Percentiles rank a stretch among this genome's conserved stretches.
These are phyloP conservation scores for Phyllotis vaccarum DNA, from an alignment of 2,797 vertebrate genomes.

Conservation along the genomic window DNA sequence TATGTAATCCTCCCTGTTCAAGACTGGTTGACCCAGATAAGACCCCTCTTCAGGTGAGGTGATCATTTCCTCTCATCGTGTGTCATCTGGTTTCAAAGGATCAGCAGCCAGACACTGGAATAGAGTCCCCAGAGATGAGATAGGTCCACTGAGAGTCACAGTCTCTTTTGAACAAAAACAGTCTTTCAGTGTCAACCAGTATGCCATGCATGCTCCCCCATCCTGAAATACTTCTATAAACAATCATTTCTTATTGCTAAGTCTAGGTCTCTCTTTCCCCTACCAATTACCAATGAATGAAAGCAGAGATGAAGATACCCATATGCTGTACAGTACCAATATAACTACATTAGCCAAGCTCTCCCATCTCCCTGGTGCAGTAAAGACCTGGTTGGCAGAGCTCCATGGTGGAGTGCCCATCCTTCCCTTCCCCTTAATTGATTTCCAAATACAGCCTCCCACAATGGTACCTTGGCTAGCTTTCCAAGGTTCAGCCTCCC, in stretches of 20 bases:
- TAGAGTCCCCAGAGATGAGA: background rate
- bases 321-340: background rate
- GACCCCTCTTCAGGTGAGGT: background rate
- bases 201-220: background rate
- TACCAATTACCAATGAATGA: background rate
- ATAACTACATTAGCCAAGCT: background rate
- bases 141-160: no score
- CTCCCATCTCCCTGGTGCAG: background rate
- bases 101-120: background rate
- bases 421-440: conserved; percentile 33
- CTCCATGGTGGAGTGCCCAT: background rate
- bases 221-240: background rate
- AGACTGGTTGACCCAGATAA: background rate
- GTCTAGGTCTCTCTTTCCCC: background rate
- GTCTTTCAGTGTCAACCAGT: background rate
- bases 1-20: background rate
- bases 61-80: background rate
- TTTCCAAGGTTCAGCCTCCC: conserved; percentile 64
- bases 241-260: background rate
- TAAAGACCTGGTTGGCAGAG: background rate
- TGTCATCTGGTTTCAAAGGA: rapidly evolving
- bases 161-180: background rate
- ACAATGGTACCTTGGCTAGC: conserved; percentile 48
- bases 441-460: conserved; percentile 65
- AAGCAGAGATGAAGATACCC: conserved; percentile 18